Percentiles rank a stretch among this genome's conserved stretches.
Conservation (phyloP, 1,140 invertebrate genomes). For the Scaptomyza graminum region DNA sequence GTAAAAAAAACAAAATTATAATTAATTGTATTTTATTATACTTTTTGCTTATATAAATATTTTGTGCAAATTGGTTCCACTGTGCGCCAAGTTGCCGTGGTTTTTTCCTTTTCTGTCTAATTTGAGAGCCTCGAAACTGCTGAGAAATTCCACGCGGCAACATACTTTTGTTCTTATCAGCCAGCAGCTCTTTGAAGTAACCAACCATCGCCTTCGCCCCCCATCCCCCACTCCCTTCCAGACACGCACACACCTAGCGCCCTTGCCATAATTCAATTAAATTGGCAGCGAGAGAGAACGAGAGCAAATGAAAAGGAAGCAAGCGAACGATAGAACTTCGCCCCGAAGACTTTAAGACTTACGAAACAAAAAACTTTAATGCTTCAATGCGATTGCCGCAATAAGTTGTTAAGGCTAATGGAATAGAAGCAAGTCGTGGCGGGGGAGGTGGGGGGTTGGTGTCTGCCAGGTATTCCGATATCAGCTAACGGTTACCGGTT, state of each 20-base stretch:
- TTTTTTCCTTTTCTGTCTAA: no score
- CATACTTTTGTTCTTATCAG: conserved; percentile 79
- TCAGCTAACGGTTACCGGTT: conserved; percentile 12
- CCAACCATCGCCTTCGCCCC: not conserved
- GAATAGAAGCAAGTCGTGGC: not conserved
- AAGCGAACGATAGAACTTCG: conserved; percentile 26
- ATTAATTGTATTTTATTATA: no score
- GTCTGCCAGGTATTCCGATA: not conserved
- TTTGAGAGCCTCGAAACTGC: conserved; percentile 34
- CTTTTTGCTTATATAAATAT: no score
- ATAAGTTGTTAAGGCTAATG: conserved; percentile 1
- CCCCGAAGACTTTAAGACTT: conserved; percentile 65
- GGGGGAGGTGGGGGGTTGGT: not conserved
- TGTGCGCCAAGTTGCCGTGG: conserved; percentile 24
- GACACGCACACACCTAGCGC: not conserved
- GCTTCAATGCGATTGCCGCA: not conserved
- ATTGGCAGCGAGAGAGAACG: conserved; percentile 55
- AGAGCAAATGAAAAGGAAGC: conserved; percentile 18
- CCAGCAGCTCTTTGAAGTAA: conserved; percentile 72
- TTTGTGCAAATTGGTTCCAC: not conserved
- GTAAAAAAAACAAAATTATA: not conserved
- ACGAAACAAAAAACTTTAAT: conserved; percentile 19
- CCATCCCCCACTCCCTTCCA: not conserved
- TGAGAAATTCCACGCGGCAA: conserved; percentile 70
- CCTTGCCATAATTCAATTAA: conserved; percentile 74